These are phyloP conservation scores for Urophycis tenuis DNA, from an alignment of 2,797 vertebrate species.

Conservation along the genomic window DNA sequence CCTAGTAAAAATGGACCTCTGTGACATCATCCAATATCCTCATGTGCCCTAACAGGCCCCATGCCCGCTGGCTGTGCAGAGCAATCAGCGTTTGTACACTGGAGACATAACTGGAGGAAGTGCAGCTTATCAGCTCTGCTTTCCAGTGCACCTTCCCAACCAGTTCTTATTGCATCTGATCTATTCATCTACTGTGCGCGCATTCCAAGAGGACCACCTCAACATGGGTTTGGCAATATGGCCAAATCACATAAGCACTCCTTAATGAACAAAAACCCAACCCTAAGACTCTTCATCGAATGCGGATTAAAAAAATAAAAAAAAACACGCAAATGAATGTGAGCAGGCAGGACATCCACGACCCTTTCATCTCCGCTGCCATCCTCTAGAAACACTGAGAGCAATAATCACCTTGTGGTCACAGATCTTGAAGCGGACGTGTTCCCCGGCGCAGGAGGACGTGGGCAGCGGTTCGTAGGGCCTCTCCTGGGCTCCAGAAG, in stretches of 20 bases:
- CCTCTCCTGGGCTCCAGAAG: conserved; percentile 33
- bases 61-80: conserved; percentile 37
- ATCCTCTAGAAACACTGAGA: background rate
- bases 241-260: background rate
- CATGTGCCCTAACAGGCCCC: conserved; percentile 47
- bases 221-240: background rate
- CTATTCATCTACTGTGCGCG: background rate
- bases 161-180: no score
- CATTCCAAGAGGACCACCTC: background rate
- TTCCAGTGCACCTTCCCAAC: no score
- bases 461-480: conserved; percentile 53
- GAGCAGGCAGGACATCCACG: background rate
- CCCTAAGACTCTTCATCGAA: background rate
- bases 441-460: conserved; percentile 67
- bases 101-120: conserved; percentile 11
- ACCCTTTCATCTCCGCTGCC: background rate
- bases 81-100: conserved; percentile 29
- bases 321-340: background rate
- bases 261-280: background rate
- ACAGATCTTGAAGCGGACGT: conserved; percentile 81
- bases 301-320: background rate
- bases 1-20: conserved; percentile 32
- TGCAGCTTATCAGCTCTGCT: background rate
- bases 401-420: conserved; percentile 76
- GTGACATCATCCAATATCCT: conserved; percentile 30